Base-by-base conservation (phyloP, 1,140 invertebrate genomes). In the Rhagoletis zephyria region DNA sequence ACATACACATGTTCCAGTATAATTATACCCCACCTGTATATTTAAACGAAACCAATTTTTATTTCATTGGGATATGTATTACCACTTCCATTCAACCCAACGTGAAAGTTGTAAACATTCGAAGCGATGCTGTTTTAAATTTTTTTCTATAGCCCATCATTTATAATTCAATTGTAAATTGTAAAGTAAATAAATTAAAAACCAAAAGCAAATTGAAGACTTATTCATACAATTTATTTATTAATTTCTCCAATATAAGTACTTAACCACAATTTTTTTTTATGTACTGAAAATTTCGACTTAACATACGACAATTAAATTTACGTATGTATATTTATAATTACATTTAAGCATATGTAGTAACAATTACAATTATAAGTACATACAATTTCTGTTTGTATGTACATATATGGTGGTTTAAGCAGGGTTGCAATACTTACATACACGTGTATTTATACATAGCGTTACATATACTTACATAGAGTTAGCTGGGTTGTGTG, bases 171-270 rank as follows among this genome's bases (percentile, higher is more conserved):
- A 30, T 30, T 30, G 30, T 30, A 30, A 30, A 30, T 30, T 30
- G 30, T 30, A 30, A 30, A 30, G 30, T 77, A 77, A 77, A 30
- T 9, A 56, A 81, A 81, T 30, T 7, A 81, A 81, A 81, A 81
- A 10, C 7, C 74, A 30, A 16, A 19, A n/a, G 74, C 4, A 56
- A 81, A 2, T 74, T 74, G 19, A 45, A 3, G 40, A 74, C 67
- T 74, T 45, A 74, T n/a, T 74, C 12, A 74, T 74, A 74, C 14
- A 56, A 19, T 81, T 70, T 70, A 81, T 81, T 81, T 56, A 81
- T 81, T 59, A 56, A 56, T 81, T 81, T 56, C 30, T 30, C 74
- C 74, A 81, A 45, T 81, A 81, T 51, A 81, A 56, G 16, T 56
- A 81, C 48, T 67, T 67, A 67, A 30, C 2, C 14, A 48, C 56